Base-by-base conservation (phyloP, 2,888 invertebrate genomes). In the Neuroscelio doddi region DNA sequence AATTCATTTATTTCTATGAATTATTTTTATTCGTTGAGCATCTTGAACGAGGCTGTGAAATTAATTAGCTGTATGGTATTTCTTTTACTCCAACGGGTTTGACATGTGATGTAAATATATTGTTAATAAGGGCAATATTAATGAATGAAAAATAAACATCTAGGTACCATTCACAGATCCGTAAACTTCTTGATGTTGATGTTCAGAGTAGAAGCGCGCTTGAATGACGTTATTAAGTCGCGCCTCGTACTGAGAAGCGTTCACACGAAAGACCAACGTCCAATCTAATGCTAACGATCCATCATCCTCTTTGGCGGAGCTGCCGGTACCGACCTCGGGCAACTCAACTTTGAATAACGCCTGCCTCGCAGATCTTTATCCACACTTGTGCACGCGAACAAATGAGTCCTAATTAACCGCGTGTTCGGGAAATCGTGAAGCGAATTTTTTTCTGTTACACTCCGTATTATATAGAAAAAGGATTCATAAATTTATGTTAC, bases 191-290 rank as follows among this genome's bases (percentile, higher is more conserved):
- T 8, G 16, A 10, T 26, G 26, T 27, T 14, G 16, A 39, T n/a
- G 17, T 21, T 14, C 8, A 34, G 27, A n/a, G 24, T 15, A 10
- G 30, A 30, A 30, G n/a, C 52, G 66, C 57, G 46, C 66, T 73
- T 61, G 75, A 76, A 79, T 78, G 75, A 77, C 72, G 74, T 78
- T 79, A 80, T 80, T 79, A 79, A 80, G 79, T 78, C 77, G 75
- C 75, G 74, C 70, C 66, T 71, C 69, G 72, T 70, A 64, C 16
- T 32, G 47, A 46, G 16, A 44, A 44, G 38, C 70, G 57, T 76
- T 76, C 78, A 73, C 75, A 71, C 78, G 78, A 76, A 73, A 78
- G 78, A 76, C 73, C 74, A 74, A 73, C 78, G 74, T 80, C 77
- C 76, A 74, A 80, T 78, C 80, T 80, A 79, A 81, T 79, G 76